These are phyloP conservation scores for Sula dactylatra DNA, from an alignment of 2,113 vertebrate genomes.

Conservation along the genomic window DNA sequence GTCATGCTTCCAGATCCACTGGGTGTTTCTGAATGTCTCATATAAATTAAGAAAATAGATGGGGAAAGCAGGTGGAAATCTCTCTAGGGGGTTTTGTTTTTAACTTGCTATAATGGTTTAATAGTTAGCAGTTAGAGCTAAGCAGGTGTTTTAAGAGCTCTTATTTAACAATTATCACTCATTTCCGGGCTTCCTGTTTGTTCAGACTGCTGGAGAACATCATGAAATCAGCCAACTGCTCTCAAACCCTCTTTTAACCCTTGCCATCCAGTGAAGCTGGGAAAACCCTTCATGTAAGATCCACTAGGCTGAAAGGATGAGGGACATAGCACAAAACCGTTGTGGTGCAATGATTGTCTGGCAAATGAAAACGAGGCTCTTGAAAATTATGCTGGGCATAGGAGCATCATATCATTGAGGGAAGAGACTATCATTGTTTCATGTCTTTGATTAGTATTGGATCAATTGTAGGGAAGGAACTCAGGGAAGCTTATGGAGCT, in stretches of 20 bases:
- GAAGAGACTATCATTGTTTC: neutral
- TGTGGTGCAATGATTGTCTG: neutral
- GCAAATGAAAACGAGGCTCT: neutral
- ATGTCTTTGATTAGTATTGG: neutral
- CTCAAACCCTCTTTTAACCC: constrained; percentile 44
- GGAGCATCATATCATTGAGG: neutral
- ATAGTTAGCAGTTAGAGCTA: constrained; percentile 64
- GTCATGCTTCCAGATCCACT: neutral
- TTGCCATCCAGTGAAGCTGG: neutral
- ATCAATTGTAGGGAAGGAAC: neutral
- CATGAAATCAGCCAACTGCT: neutral
- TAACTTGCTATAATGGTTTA: constrained; percentile 57
- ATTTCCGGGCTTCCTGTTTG: constrained; percentile 72
- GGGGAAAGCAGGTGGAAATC: constrained; percentile 35
- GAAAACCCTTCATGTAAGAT: neutral
- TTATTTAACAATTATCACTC: constrained; percentile 76
- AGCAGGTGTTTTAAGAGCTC: constrained; percentile 71
- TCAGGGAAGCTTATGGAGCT: neutral
- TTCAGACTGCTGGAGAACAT: constrained; percentile 49
- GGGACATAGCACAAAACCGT: neutral
- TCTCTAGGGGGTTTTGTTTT: constrained; percentile 53
- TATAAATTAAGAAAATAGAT: constrained; percentile 39
- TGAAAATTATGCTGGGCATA: neutral
- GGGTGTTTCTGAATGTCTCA: neutral
- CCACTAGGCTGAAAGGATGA: neutral